Conservation (phyloP, 2,888 invertebrate genomes). For the Polyploca ridens region DNA sequence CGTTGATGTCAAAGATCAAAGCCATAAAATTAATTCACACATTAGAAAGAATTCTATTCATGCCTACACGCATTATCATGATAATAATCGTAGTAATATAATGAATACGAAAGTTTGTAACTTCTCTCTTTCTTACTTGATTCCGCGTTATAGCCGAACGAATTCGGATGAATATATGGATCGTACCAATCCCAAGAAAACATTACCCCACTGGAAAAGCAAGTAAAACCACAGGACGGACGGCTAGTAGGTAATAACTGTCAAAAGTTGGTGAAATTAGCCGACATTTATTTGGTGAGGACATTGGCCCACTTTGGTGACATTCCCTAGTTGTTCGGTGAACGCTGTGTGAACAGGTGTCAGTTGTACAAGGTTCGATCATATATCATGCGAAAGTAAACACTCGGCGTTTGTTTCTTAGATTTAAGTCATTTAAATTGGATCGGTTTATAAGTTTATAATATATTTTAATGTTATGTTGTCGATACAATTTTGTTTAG, state of each 20-base stretch:
- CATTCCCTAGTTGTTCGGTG: constrained; percentile 2
- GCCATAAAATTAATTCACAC: neutral
- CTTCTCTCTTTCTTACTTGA: no score
- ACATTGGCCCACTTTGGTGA: constrained; percentile 10
- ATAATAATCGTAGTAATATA: neutral
- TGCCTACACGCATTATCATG: neutral
- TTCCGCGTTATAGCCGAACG: no score
- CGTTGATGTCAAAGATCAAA: neutral
- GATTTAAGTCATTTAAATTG: neutral
- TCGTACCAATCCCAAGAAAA: no score
- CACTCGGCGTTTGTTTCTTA: neutral
- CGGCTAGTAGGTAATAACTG: neutral
- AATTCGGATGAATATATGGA: no score
- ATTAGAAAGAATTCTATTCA: neutral
- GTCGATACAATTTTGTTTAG: no score
- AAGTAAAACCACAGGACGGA: neutral
- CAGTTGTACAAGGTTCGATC: constrained; percentile 7
- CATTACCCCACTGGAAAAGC: neutral
- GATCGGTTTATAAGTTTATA: neutral
- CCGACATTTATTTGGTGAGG: neutral
- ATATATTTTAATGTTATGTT: no score
- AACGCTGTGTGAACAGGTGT: constrained; percentile 5
- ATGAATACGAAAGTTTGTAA: neutral
- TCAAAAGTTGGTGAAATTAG: neutral
- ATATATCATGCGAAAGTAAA: constrained; percentile 7